A percentile compares a stretch with the other conserved stretches of the same genome.
phyloP scores from a whole-genome alignment of 2,113 vertebrate species.

The Gymnorhina tibicen region DNA sequence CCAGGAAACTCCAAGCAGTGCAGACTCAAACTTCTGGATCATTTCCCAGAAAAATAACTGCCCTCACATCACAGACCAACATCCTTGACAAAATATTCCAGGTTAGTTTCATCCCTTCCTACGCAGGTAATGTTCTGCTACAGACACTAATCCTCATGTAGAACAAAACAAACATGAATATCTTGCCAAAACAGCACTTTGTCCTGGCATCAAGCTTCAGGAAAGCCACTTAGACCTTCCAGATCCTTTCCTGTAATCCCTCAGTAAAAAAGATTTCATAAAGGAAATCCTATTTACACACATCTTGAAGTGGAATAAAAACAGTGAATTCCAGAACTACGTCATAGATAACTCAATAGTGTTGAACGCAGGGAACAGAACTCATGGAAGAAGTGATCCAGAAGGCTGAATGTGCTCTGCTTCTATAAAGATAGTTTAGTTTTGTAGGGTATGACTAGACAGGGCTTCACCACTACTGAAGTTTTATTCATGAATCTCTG shows the following conservation, averaged over 20 bases:
- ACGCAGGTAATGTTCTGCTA: neutral
- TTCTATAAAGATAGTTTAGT: neutral
- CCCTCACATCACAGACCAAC: neutral
- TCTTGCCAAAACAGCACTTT: neutral
- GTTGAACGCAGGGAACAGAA: neutral
- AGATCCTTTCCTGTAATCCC: neutral
- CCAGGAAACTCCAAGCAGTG: neutral
- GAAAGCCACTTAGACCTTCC: neutral
- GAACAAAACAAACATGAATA: neutral
- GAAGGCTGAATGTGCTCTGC: neutral
- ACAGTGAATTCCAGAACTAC: neutral
- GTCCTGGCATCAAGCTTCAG: neutral
- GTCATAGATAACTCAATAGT: neutral
- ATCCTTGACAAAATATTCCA: neutral
- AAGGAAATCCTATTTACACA: neutral
- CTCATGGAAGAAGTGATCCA: neutral
- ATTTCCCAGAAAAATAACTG: neutral
- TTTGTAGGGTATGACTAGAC: neutral
- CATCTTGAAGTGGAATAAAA: neutral
- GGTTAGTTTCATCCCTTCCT: neutral
- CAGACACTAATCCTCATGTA: neutral
- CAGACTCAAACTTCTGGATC: neutral
- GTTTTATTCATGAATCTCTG: neutral
- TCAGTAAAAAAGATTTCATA: neutral
- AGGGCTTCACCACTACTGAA: neutral